These are phyloP conservation scores for Phaethon lepturus DNA, from an alignment of 2,113 vertebrate genomes.

Conservation along the genomic window DNA sequence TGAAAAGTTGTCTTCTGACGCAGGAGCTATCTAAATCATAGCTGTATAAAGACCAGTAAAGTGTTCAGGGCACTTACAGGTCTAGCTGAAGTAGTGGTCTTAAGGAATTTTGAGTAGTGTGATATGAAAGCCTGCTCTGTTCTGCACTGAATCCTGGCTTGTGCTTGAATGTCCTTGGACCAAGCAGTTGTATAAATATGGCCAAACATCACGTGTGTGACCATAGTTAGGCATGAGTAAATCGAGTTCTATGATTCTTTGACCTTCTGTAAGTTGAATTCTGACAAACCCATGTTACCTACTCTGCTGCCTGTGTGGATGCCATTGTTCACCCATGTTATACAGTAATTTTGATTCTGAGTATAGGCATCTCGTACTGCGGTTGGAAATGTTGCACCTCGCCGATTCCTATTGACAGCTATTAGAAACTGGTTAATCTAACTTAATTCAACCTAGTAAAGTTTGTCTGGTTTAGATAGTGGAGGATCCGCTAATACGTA, in stretches of 20 bases:
- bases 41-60: not conserved
- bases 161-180: not conserved
- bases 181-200: not conserved
- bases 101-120: not conserved
- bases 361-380: fast-evolving
- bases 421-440: not conserved
- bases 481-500: not conserved
- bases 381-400: not conserved
- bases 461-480: not conserved
- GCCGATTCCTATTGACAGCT: fast-evolving
- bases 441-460: not conserved
- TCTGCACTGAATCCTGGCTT: not conserved
- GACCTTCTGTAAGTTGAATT: not conserved
- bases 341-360: not conserved
- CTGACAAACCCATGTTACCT: fast-evolving
- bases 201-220: fast-evolving
- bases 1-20: not conserved
- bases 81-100: not conserved
- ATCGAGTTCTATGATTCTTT: not conserved
- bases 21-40: not conserved
- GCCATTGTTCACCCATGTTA: fast-evolving
- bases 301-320: not conserved
- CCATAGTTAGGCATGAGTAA: fast-evolving
- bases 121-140: not conserved
- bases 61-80: not conserved